These are phyloP conservation scores for Aphelenchoides besseyi DNA, from an alignment of 1,140 invertebrate genomes.

Conservation along the genomic window DNA sequence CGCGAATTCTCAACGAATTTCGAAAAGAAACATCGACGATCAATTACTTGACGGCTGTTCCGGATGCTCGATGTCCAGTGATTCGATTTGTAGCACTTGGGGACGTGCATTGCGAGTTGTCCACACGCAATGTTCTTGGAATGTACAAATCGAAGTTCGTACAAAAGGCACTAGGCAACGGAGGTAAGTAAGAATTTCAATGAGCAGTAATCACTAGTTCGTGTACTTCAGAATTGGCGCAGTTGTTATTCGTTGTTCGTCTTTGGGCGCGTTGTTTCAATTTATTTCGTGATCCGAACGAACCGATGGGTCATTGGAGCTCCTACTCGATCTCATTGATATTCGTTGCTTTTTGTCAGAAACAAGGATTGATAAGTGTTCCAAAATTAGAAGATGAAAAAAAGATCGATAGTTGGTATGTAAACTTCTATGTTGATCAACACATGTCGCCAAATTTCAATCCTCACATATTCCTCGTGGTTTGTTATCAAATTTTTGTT, in stretches of 20 bases:
- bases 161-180: background rate
- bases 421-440: background rate
- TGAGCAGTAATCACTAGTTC: background rate
- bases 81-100: conserved; percentile 22
- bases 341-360: conserved; percentile 37
- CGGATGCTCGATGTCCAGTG: conserved; percentile 34
- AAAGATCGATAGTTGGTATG: conserved; percentile 12
- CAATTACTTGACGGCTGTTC: conserved; percentile 27
- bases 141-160: conserved; percentile 37
- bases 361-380: conserved; percentile 14
- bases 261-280: conserved; percentile 35
- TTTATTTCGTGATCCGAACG: conserved; percentile 27
- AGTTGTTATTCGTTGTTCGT: conserved; percentile 40
- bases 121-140: conserved; percentile 36
- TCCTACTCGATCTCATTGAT: conserved; percentile 46
- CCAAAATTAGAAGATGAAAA: background rate
- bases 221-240: conserved; percentile 21
- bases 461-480: background rate
- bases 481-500: background rate
- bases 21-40: conserved; percentile 29
- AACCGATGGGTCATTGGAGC: conserved; percentile 31
- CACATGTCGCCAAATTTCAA: background rate
- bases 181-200: background rate
- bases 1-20: conserved; percentile 26
- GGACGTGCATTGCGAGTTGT: conserved; percentile 30